Conservation (phyloP, 1,140 invertebrate genomes). For the Brachionus angularis region DNA sequence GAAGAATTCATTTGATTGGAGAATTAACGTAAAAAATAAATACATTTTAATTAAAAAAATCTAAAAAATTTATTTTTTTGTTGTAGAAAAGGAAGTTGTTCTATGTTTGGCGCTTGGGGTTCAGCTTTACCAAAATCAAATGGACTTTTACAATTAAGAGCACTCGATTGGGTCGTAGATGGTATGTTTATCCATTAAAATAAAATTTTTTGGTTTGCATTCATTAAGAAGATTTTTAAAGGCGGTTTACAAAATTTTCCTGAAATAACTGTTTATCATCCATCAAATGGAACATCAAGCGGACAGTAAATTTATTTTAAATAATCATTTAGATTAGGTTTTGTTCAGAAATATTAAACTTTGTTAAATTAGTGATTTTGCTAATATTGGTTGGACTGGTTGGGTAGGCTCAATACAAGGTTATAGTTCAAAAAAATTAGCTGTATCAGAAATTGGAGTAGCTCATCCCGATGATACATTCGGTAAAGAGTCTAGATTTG, state of each 20-base stretch:
- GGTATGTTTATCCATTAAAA: not conserved
- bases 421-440: slow-evolving; percentile 48
- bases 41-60: not conserved
- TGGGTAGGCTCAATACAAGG: slow-evolving; percentile 46
- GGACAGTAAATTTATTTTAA: slow-evolving; percentile 30
- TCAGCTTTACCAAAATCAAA: slow-evolving; percentile 32
- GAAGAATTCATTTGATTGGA: slow-evolving; percentile 50
- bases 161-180: slow-evolving; percentile 50
- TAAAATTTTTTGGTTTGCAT: not conserved
- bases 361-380: slow-evolving; percentile 26
- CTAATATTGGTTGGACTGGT: slow-evolving; percentile 31
- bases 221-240: slow-evolving; percentile 23
- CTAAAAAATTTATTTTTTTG: not conserved
- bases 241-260: slow-evolving; percentile 51
- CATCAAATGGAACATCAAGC: slow-evolving; percentile 39
- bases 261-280: slow-evolving; percentile 51
- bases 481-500: slow-evolving; percentile 48
- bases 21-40: slow-evolving; percentile 48
- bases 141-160: slow-evolving; percentile 47
- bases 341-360: slow-evolving; percentile 46
- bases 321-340: slow-evolving; percentile 46
- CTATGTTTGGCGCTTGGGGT: slow-evolving; percentile 51
- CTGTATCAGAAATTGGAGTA: slow-evolving; percentile 51
- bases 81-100: slow-evolving; percentile 49
- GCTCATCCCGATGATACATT: slow-evolving; percentile 49